These are phyloP conservation scores for Hemistola chrysoprasaria DNA, from an alignment of 2,888 invertebrate genomes.

Conservation along the genomic window DNA sequence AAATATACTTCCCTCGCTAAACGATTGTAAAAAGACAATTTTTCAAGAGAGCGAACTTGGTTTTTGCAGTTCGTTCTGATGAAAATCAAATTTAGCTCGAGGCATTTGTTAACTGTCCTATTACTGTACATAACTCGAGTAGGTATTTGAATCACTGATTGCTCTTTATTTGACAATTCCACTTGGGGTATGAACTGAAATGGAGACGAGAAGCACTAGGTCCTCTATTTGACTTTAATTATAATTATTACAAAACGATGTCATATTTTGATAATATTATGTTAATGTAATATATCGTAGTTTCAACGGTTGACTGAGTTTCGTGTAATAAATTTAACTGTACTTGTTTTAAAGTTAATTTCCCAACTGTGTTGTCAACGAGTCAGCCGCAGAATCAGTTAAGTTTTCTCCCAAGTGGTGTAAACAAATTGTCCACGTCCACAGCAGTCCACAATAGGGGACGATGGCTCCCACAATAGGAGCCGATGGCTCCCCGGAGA, in stretches of 20 bases:
- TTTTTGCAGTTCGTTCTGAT: constrained; percentile 6
- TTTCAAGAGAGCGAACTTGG: constrained; percentile 17
- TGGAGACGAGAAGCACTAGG: too few relatives aligned
- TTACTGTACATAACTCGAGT: neutral
- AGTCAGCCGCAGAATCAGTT: constrained; percentile 23
- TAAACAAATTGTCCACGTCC: constrained; percentile 11
- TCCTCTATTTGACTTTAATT: too few relatives aligned
- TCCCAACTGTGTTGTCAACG: constrained; percentile 5
- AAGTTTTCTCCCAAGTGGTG: constrained; percentile 17
- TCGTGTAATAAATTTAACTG: constrained; percentile 1
- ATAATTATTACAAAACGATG: too few relatives aligned
- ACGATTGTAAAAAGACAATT: constrained; percentile 31
- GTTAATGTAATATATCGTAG: too few relatives aligned
- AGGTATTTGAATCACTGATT: constrained; percentile 2
- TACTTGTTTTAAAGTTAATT: constrained; percentile 2
- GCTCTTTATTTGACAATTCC: neutral
- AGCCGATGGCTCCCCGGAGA: constrained; percentile 22
- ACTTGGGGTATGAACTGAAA: too few relatives aligned
- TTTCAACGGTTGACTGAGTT: too few relatives aligned
- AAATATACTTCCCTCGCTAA: constrained; percentile 36
- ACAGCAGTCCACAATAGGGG: constrained; percentile 24
- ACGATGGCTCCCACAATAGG: constrained; percentile 24
- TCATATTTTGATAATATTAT: too few relatives aligned
- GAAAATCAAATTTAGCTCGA: constrained; percentile 10
- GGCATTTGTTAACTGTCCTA: constrained; percentile 9